Percentiles rank a stretch among this genome's conserved stretches.
Evolutionary conservation across 2,888 invertebrate species (phyloP).

Genomic region (Tethea ocularis): DNA sequence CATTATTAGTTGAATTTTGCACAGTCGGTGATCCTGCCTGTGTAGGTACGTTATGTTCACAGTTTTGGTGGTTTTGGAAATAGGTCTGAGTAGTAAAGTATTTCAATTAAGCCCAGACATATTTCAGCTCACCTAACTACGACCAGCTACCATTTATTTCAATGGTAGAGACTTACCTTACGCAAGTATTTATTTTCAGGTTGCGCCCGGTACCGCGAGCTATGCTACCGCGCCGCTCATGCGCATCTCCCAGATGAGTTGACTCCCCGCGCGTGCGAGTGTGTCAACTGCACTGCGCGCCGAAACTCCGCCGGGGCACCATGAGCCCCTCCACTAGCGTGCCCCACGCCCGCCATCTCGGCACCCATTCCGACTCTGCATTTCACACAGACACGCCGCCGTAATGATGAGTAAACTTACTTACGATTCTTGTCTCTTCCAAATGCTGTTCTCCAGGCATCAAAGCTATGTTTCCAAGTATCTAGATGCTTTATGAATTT

Average conservation of each 20-base stretch:
- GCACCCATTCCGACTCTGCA: conserved; percentile 25
- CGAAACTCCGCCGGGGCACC: conserved; percentile 48
- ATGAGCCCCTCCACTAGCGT: conserved; percentile 14
- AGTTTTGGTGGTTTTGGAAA: no score
- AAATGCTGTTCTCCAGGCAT: background rate
- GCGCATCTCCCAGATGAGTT: conserved; percentile 53
- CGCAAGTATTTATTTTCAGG: conserved; percentile 41
- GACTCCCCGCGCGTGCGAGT: conserved; percentile 56
- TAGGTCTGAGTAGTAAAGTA: no score
- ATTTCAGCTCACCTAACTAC: no score
- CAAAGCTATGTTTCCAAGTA: background rate
- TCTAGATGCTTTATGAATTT: background rate
- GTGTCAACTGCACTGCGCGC: conserved; percentile 65
- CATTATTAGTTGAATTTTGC: no score
- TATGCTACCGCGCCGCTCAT: conserved; percentile 76
- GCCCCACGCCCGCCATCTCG: conserved; percentile 32
- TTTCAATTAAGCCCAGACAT: no score
- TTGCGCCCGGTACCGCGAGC: conserved; percentile 77
- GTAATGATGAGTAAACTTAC: conserved; percentile 9
- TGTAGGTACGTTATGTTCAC: no score
- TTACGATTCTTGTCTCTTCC: background rate
- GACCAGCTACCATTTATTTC: no score
- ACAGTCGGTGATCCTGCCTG: no score
- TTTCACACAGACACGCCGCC: conserved; percentile 11
- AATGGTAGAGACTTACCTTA: no score